Base-by-base conservation (phyloP, 1,140 invertebrate genomes). In the Panagrolaimus sp. region DNA sequence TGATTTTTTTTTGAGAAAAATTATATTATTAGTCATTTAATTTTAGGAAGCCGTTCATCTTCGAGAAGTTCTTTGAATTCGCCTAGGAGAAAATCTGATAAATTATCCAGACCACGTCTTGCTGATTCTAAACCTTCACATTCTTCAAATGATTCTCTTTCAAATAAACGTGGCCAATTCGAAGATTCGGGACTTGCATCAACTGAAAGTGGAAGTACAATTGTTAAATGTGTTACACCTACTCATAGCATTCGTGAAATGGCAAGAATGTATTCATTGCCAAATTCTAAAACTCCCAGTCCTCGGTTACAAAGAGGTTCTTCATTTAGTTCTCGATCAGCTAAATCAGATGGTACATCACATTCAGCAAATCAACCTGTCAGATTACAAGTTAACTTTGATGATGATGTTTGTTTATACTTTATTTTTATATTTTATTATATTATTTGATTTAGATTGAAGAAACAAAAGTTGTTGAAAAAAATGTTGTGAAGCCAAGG, bases 321-420 rank as follows among this genome's bases (percentile, higher is more conserved):
- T n/a, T 21, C 52, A n/a, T 58, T 58, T 21, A 21, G 10, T 26
- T 21, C 52, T 26, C 21, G 21, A 17, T n/a, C 21, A 58, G 52
- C n/a, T 26, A 21, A 12, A 21, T 28, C 52, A 12, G 52, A n/a
- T 21, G 28, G 10, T n/a, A 58, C n/a, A 28, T 21, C 21, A 58
- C 52, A 58, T 58, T 28, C 21, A 17, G 52, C 26, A 21, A 28
- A 69, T 43, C 55, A 69, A 63, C 68, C 68, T 24, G 68, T 69
- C 10, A 15, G 26, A n/a, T 24, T 69, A 7, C 43, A 47, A n/a
- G 68, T 69, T 32, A 69, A 69, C 38, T 55, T 14, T 10, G 68
- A 69, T 26, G 68, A 69, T 28, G 68, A 69, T 15, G 46, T 47
- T 32, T 45, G 45, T 38, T 67, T 55, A 14, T 45, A 0, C 6